These are phyloP conservation scores for Vulpes lagopus DNA, from an alignment of 2,113 vertebrate genomes.

Conservation along the genomic window DNA sequence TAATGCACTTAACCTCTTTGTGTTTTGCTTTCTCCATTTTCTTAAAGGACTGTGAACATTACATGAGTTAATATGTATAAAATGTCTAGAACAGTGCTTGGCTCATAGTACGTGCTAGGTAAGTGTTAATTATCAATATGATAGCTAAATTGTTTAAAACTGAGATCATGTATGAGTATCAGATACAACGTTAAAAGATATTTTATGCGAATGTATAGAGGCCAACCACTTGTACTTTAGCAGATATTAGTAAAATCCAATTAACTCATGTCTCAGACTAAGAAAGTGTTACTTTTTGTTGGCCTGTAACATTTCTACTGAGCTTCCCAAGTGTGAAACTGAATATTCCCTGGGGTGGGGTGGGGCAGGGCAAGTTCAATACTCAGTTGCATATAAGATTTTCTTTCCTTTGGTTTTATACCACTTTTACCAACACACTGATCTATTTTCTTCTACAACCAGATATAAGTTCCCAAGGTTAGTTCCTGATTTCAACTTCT, in stretches of 20 bases:
- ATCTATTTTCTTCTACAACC: background rate
- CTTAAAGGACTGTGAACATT: background rate
- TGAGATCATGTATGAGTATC: background rate
- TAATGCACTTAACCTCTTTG: background rate
- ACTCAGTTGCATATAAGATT: background rate
- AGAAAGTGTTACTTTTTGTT: background rate
- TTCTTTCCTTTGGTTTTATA: background rate
- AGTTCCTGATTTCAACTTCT: background rate
- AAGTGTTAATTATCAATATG: background rate
- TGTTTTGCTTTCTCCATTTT: background rate
- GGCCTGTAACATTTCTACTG: background rate
- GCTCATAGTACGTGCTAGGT: background rate
- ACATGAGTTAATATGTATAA: background rate
- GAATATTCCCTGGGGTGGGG: background rate
- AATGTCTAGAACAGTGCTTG: background rate
- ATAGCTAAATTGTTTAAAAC: conserved; percentile 40
- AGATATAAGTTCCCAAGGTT: conserved; percentile 15
- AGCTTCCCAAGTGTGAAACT: background rate
- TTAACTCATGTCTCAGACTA: background rate
- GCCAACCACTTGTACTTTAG: background rate
- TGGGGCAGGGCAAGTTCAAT: background rate
- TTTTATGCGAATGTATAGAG: background rate
- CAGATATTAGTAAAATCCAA: background rate
- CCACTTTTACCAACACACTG: background rate
- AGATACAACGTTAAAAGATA: background rate